Evolutionary conservation across 1,140 invertebrate genomes (phyloP), one percentile per base, ranked within the genome.

Genomic region (Uloborus diversus): DNA sequence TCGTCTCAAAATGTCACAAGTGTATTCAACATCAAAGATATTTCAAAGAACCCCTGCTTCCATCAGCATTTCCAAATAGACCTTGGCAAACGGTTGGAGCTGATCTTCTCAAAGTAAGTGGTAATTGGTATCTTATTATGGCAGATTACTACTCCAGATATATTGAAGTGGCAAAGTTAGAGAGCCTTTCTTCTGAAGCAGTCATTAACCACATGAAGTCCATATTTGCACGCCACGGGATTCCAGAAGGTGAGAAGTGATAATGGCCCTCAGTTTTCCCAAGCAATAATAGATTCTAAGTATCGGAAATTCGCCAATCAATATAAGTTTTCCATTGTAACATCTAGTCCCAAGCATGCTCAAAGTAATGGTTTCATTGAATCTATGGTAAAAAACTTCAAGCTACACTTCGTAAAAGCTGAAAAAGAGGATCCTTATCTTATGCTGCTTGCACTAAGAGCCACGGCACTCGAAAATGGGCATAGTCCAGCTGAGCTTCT

Each of bases 321-420:
- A 11, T 56, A 56, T 7, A 25, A 25, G 20, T 56, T 56, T 20
- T n/a, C 7, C 17, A n/a, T 25, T n/a, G 20, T 56, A n/a, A 56
- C 23, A 56, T 56, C 51, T n/a, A 56, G 51, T 20, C 51, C 51
- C 14, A 56, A 56, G 20, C 20, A n/a, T 56, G 17, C 51, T n/a
- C 51, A 56, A 56, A 25, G 51, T 25, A 56, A 56, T 56, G 51
- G 51, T 17, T 56, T 56, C 51, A 56, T 56, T 11, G 51, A 56
- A 11, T 56, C 51, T 4, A 56, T 56, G 23, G 51, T 56, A n/a
- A 56, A 56, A 20, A 56, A 56, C 20, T 56, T 56, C 20, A 56
- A 56, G 23, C 7, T 17, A 25, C 20, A n/a, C 20, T 56, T 11
- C 20, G 5, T n/a, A 20, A 56, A 56, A 20, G 7, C 7, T 7